Evolutionary conservation across 2,888 invertebrate genomes (phyloP).

Genomic region (Calephelis perditalis): DNA sequence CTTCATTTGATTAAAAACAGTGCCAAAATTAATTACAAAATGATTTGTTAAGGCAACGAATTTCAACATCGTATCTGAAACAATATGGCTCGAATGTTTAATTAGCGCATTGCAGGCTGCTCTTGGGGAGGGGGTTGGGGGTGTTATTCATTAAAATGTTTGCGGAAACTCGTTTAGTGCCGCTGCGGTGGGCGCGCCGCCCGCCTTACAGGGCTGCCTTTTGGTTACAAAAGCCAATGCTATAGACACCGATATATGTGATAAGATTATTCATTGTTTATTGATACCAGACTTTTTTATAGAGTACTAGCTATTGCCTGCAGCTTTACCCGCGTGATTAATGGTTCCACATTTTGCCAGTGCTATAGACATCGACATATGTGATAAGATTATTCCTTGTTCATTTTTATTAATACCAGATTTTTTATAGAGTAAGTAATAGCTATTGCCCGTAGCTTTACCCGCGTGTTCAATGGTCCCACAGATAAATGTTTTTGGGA

Average conservation of each 20-base stretch:
- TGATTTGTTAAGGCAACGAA: constrained; percentile 44
- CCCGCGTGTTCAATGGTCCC: no score
- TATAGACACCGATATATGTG: constrained; percentile 12
- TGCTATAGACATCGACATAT: constrained; percentile 14
- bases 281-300: no score
- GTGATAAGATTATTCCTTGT: no score
- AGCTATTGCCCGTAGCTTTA: no score
- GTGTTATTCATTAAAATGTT: constrained; percentile 78
- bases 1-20: constrained; percentile 13
- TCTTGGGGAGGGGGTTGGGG: constrained; percentile 37
- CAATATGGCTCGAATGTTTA: constrained; percentile 76
- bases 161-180: constrained; percentile 76
- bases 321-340: no score
- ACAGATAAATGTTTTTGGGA: no score
- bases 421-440: no score
- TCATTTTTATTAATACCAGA: no score
- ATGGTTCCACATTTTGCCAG: constrained; percentile 21
- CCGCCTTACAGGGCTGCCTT: constrained; percentile 35
- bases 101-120: constrained; percentile 71
- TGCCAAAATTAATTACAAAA: constrained; percentile 39
- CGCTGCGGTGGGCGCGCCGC: constrained; percentile 62
- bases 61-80: constrained; percentile 63
- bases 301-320: no score
- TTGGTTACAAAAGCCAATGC: constrained; percentile 25
- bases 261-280: no score